Conservation (phyloP, 2,888 invertebrate species). For the Rhimphoctona megacephalus region DNA sequence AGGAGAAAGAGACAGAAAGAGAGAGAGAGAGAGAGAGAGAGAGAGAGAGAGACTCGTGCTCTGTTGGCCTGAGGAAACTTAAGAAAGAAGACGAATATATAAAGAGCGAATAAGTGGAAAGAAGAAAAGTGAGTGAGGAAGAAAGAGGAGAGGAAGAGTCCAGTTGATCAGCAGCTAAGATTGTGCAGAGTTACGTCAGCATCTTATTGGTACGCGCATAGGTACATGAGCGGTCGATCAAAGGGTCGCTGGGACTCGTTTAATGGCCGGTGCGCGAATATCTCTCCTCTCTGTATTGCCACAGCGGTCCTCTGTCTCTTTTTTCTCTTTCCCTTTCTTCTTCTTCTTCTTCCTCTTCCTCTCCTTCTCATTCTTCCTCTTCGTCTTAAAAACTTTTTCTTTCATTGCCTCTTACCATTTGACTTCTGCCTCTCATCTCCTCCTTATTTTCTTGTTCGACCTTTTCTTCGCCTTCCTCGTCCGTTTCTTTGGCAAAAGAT, state of each 20-base stretch:
- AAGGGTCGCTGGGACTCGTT: conserved; percentile 78
- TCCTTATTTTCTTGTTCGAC: conserved; percentile 14
- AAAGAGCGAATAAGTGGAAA: conserved; percentile 54
- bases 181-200: conserved; percentile 83
- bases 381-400: conserved; percentile 48
- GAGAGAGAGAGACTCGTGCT: conserved; percentile 39
- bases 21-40: conserved; percentile 53
- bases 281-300: conserved; percentile 63
- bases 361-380: conserved; percentile 10
- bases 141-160: conserved; percentile 65
- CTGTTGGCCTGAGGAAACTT: conserved; percentile 22
- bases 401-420: conserved; percentile 44
- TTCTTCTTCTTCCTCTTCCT: conserved; percentile 47
- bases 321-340: conserved; percentile 17
- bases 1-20: conserved; percentile 45
- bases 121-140: conserved; percentile 61
- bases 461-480: conserved; percentile 35
- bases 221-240: conserved; percentile 81
- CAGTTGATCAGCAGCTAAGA: conserved; percentile 80
- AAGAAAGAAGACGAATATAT: conserved; percentile 36
- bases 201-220: conserved; percentile 81
- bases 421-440: conserved; percentile 40
- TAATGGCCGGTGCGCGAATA: conserved; percentile 77
- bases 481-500: conserved; percentile 33
- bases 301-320: conserved; percentile 53